Evolutionary conservation across 2,113 vertebrate species (phyloP), one percentile per base, ranked within the genome.

Genomic region (Nestor notabilis): DNA sequence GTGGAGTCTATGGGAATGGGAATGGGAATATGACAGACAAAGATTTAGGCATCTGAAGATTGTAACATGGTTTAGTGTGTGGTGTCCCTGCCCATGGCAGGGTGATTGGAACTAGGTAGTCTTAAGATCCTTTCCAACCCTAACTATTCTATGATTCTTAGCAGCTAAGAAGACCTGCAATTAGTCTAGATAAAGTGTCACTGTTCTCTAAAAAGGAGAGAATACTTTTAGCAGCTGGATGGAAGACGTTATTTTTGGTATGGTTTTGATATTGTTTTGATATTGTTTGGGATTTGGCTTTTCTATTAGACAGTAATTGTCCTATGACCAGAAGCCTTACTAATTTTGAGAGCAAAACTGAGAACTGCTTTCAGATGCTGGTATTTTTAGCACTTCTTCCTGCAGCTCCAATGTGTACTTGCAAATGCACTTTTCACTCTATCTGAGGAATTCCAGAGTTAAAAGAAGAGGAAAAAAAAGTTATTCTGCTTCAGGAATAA

Each of bases 361-460:
- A 72, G 43, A 63, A 29, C 7, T 85, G 10, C 17, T 46, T 66
- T 87, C 50, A 60, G 23, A 19, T 74, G 5, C 5, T 37, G 20
- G 13, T 65, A 61, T 3, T 46, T 63, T 52, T 21, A 63, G 4
- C 35, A 66, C 13, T 8, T 46, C 20, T 71, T 92, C 13, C 47
- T 5, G 5, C 20, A 86, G 65, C 44, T 89, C 23, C n/a, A 41
- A 7, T 11, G 2, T 37, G 7, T 6, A 5, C 63, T 79, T 83
- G n/a, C 13, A 89, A 29, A 56, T 23, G 6, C 5, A 39, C 0
- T 0, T 14, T 68, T 8, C 5, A 18, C 17, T 39, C 63, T 11
- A 41, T 56, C 39, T 50, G 27, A 68, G 31, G 5, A 9, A 3
- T 74, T 81, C 7, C n/a, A 37, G 27, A 49, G 10, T 7, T 77